A percentile compares a stretch with the other conserved stretches of the same genome.
Evolutionary conservation across 1,140 invertebrate species (phyloP).

Genomic region (Nasonia vitripennis): DNA sequence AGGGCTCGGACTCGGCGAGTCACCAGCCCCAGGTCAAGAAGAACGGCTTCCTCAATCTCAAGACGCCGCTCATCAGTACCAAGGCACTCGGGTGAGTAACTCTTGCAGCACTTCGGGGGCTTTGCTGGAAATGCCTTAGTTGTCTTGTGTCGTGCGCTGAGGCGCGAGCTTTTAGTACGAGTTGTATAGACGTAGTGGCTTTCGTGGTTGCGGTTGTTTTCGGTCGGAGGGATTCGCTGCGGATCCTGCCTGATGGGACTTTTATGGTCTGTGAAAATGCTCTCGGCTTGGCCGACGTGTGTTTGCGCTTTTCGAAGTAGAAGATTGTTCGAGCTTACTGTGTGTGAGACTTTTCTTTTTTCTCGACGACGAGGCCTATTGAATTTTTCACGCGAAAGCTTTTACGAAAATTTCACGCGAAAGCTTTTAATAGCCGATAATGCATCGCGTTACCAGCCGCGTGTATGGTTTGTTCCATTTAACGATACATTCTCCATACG

Average conservation of each 20-base stretch:
- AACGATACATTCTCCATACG: too few relatives aligned
- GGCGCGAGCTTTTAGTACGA: neutral
- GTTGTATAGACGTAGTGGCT: neutral
- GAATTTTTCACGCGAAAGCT: neutral
- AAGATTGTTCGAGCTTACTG: too few relatives aligned
- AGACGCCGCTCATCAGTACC: conserved; percentile 84
- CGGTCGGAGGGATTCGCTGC: neutral
- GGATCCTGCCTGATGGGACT: neutral
- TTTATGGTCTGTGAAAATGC: neutral
- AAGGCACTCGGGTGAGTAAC: conserved; percentile 80
- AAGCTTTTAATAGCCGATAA: too few relatives aligned
- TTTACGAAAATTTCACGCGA: too few relatives aligned
- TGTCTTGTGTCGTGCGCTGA: neutral
- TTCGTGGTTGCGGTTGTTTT: too few relatives aligned
- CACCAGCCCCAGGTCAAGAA: conserved; percentile 60
- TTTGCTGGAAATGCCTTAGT: neutral
- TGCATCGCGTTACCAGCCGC: too few relatives aligned
- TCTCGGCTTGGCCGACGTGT: too few relatives aligned
- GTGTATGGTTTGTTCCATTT: too few relatives aligned
- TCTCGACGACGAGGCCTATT: neutral
- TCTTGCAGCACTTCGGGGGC: neutral
- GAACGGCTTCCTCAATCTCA: conserved; percentile 83
- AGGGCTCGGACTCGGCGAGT: conserved; percentile 56
- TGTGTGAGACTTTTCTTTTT: neutral
- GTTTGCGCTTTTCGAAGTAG: too few relatives aligned